Evolutionary conservation across 2,888 invertebrate genomes (phyloP).

Genomic region (Oscheius sp.): DNA sequence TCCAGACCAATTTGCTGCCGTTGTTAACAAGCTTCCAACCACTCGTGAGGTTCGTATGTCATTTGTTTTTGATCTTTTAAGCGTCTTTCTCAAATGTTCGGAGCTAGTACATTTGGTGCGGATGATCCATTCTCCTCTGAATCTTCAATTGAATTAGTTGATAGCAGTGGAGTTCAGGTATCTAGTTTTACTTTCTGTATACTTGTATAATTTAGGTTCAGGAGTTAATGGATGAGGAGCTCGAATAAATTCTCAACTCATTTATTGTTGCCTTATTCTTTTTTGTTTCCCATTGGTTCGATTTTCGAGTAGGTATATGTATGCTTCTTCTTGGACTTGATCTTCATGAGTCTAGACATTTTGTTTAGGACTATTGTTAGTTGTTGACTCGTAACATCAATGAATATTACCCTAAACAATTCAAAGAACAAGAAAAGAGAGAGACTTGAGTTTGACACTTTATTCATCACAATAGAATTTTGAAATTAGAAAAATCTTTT

Average conservation of each 20-base stretch:
- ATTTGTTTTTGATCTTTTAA: too few species aligned
- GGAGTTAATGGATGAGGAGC: conserved; percentile 24
- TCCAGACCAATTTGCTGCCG: conserved; percentile 83
- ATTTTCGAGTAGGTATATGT: conserved; percentile 23
- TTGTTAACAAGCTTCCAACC: conserved; percentile 52
- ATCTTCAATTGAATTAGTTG: conserved; percentile 17
- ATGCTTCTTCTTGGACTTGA: conserved; percentile 9
- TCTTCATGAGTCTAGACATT: conserved; percentile 11
- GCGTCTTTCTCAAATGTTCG: conserved; percentile 18
- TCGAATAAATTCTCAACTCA: conserved; percentile 2
- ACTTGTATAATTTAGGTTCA: conserved; percentile 13
- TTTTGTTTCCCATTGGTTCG: neutral
- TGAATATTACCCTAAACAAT: conserved; percentile 2
- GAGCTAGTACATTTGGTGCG: neutral
- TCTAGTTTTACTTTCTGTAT: neutral
- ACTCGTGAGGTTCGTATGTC: conserved; percentile 47
- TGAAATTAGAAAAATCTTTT: conserved; percentile 22
- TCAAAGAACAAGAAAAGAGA: neutral
- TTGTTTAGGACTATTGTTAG: conserved; percentile 22
- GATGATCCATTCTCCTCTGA: conserved; percentile 17
- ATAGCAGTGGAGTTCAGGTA: conserved; percentile 15
- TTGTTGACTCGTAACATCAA: conserved; percentile 3
- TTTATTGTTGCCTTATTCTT: neutral
- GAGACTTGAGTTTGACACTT: conserved; percentile 21
- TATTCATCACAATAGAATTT: conserved; percentile 31